phyloP scores from a whole-genome alignment of 2,113 vertebrate species.

The Dolichotis patagonum region DNA sequence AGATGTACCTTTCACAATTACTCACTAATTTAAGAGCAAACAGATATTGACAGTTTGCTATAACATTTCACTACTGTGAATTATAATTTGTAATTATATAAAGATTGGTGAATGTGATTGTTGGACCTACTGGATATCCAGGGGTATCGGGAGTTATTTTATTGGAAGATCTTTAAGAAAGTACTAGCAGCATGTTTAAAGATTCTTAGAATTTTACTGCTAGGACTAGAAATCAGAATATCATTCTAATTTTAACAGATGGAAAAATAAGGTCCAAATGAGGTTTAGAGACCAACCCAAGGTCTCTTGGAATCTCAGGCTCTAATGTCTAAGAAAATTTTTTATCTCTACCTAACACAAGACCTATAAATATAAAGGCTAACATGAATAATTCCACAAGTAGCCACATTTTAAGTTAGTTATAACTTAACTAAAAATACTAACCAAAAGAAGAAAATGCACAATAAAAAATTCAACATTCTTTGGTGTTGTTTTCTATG shows the following conservation, averaged over 20 bases:
- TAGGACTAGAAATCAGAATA: not conserved
- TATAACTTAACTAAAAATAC: conserved; percentile 28
- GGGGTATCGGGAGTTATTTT: not conserved
- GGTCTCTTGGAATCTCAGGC: not conserved
- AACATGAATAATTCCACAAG: not conserved
- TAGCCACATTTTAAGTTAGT: conserved; percentile 25
- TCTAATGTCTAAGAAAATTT: conserved; percentile 37
- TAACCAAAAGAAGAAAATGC: conserved; percentile 34
- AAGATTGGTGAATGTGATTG: not conserved
- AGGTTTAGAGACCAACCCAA: not conserved
- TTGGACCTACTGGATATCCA: not conserved
- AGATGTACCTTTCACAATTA: conserved; percentile 1
- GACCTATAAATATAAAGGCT: not conserved
- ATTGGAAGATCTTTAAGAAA: not conserved
- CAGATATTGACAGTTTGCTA: not conserved
- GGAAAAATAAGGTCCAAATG: not conserved
- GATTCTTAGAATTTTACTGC: conserved; percentile 6
- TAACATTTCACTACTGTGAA: not conserved
- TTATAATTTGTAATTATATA: not conserved
- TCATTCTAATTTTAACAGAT: conserved; percentile 7
- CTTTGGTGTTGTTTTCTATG: conserved; percentile 70
- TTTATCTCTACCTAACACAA: not conserved
- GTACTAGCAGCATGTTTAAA: not conserved
- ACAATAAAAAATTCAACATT: conserved; percentile 53
- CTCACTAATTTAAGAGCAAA: not conserved